phyloP scores from a whole-genome alignment of 1,140 invertebrate genomes.

The Drosophila nikananu region DNA sequence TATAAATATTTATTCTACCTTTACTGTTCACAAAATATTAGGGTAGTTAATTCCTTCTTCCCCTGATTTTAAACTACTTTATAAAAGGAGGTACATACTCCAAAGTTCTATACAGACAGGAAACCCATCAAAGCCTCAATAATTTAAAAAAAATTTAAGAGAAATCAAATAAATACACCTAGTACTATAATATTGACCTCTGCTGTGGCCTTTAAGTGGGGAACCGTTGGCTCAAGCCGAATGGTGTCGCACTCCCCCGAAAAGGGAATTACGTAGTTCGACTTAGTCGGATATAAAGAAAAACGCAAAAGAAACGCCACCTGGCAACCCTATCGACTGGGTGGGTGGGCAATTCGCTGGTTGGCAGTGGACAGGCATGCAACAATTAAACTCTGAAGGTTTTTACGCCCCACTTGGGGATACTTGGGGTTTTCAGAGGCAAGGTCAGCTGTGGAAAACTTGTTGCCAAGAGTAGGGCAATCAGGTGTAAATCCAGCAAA shows the following conservation, averaged over 20 bases:
- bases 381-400: slow-evolving; percentile 44
- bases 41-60: no score
- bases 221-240: not conserved
- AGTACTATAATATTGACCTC: not conserved
- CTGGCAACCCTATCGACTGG: slow-evolving; percentile 38
- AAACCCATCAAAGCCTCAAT: not conserved
- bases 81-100: no score
- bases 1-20: not conserved
- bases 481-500: not conserved
- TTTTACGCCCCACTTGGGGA: slow-evolving; percentile 14
- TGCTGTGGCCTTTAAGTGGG: not conserved
- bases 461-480: slow-evolving; percentile 27
- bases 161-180: not conserved
- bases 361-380: slow-evolving; percentile 22
- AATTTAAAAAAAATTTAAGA: not conserved
- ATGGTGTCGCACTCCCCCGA: slow-evolving; percentile 25
- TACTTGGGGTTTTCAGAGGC: slow-evolving; percentile 9
- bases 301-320: slow-evolving; percentile 40
- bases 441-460: slow-evolving; percentile 39
- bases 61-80: not conserved
- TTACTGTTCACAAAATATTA: no score
- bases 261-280: slow-evolving; percentile 40
- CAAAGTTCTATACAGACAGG: no score
- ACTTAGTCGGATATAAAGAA: slow-evolving; percentile 15
- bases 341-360: slow-evolving; percentile 5